phyloP scores from a whole-genome alignment of 2,113 vertebrate genomes.

The Platichthys flesus region DNA sequence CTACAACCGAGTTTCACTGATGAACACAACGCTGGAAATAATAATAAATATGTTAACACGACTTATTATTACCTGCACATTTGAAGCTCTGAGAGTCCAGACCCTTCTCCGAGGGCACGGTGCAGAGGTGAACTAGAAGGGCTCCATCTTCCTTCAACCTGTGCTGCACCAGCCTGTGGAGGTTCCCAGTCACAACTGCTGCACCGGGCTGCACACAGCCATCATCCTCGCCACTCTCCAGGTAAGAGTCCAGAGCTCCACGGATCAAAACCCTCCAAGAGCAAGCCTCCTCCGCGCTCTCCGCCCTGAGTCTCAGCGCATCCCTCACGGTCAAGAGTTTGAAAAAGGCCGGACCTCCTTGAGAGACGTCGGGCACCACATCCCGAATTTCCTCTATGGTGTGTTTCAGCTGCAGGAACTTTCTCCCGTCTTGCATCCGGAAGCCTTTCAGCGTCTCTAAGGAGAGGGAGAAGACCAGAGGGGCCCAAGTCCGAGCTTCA shows the following conservation, averaged over 20 bases:
- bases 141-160: constrained; percentile 85
- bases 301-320: constrained; percentile 86
- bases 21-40: too few species aligned
- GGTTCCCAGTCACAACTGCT: constrained; percentile 48
- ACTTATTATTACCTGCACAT: constrained; percentile 88
- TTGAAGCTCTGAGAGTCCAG: constrained; percentile 92
- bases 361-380: constrained; percentile 89
- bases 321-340: constrained; percentile 90
- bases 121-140: constrained; percentile 87
- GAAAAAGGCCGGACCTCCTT: constrained; percentile 90
- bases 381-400: constrained; percentile 90
- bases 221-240: constrained; percentile 87
- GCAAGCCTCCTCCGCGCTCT: constrained; percentile 84
- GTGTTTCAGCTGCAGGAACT: constrained; percentile 81
- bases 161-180: constrained; percentile 83
- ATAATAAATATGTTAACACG: too few species aligned
- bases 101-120: constrained; percentile 89
- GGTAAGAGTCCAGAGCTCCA: constrained; percentile 87
- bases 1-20: too few species aligned
- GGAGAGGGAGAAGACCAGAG: constrained; percentile 90
- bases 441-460: constrained; percentile 89
- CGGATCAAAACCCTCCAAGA: constrained; percentile 90
- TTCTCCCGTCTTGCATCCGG: constrained; percentile 80
- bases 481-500: constrained; percentile 80
- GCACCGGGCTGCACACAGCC: constrained; percentile 12